Percentiles rank a stretch among this genome's conserved stretches.
phyloP scores from a whole-genome alignment of 2,888 invertebrate species.

The Synanthedon myopaeformis region DNA sequence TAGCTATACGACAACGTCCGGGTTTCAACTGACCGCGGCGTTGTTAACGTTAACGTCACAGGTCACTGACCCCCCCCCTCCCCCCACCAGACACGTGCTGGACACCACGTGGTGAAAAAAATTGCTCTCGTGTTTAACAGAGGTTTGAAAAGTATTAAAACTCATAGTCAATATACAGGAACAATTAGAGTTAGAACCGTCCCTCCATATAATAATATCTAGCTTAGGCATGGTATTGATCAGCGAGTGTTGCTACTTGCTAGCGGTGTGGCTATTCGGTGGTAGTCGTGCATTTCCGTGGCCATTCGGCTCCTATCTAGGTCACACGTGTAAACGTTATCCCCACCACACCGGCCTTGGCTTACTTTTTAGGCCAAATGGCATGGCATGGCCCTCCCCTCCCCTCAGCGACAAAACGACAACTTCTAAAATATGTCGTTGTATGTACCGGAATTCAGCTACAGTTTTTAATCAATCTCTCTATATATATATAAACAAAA shows the following conservation, averaged over 20 bases:
- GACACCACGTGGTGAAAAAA: slow-evolving; percentile 25
- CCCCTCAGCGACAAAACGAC: slow-evolving; percentile 23
- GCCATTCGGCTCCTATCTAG: slow-evolving; percentile 51
- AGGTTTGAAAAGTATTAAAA: background rate
- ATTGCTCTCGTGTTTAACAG: background rate
- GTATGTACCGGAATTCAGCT: background rate
- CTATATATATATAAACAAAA: no score
- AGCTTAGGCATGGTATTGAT: slow-evolving; percentile 29
- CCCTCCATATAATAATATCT: slow-evolving; percentile 18
- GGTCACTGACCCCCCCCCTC: slow-evolving; percentile 43
- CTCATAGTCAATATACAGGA: background rate
- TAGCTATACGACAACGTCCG: background rate
- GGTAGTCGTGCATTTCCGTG: slow-evolving; percentile 42
- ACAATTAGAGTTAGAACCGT: slow-evolving; percentile 15
- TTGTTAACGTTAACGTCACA: slow-evolving; percentile 8
- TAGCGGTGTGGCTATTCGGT: slow-evolving; percentile 28
- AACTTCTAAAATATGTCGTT: background rate
- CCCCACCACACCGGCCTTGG: slow-evolving; percentile 66
- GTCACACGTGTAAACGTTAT: slow-evolving; percentile 70
- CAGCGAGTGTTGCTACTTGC: slow-evolving; percentile 27
- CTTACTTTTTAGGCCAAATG: slow-evolving; percentile 56
- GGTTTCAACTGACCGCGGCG: slow-evolving; percentile 2
- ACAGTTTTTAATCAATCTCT: no score
- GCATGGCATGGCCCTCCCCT: slow-evolving; percentile 41
- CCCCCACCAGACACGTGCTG: slow-evolving; percentile 32